These are phyloP conservation scores for Agrenia bidenticulata DNA, from an alignment of 2,888 invertebrate species.

Conservation along the genomic window DNA sequence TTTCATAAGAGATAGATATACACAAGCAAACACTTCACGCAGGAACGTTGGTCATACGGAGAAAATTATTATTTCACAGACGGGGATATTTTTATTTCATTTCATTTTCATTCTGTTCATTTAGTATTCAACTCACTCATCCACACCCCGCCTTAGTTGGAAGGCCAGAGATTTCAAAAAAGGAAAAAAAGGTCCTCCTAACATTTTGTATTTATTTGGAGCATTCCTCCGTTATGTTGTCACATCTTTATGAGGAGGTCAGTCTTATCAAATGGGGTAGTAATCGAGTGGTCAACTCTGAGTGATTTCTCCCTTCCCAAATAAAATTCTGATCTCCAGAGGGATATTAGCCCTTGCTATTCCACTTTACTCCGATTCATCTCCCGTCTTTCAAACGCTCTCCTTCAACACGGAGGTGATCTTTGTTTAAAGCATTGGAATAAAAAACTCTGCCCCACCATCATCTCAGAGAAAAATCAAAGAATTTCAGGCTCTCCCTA, in stretches of 20 bases:
- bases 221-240: constrained; percentile 3
- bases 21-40: background rate
- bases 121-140: no score
- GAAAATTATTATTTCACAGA: constrained; percentile 10
- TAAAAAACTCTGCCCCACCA: background rate
- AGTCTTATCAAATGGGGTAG: constrained; percentile 47
- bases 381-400: background rate
- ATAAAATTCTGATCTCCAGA: constrained; percentile 33
- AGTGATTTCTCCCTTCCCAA: constrained; percentile 31
- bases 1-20: constrained; percentile 3
- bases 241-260: constrained; percentile 41
- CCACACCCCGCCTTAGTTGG: no score
- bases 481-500: background rate
- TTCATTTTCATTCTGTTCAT: background rate
- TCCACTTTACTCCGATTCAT: constrained; percentile 17
- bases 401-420: constrained; percentile 1
- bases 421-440: constrained; percentile 7
- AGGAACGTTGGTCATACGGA: background rate
- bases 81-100: constrained; percentile 7
- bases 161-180: no score
- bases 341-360: constrained; percentile 29
- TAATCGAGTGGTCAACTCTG: constrained; percentile 45
- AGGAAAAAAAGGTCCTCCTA: no score
- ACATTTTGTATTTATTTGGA: no score
- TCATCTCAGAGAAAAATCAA: background rate